Evolutionary conservation across 2,113 vertebrate species (phyloP).

Genomic region (Carollia perspicillata): DNA sequence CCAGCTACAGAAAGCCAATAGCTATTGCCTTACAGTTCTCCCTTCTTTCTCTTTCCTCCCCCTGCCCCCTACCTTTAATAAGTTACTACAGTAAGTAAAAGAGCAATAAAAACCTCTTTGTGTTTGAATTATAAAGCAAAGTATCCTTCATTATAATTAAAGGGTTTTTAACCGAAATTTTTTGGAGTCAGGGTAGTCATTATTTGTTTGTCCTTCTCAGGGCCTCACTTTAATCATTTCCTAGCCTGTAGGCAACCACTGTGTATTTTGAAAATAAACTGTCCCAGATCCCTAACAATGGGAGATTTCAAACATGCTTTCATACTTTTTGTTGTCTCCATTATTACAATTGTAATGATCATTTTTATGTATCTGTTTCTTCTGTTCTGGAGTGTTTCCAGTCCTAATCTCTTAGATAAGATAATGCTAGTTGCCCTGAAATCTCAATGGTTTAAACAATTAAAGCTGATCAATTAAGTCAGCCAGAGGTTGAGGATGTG

Average conservation of each 20-base stretch:
- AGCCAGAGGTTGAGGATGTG: not conserved
- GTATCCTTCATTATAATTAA: not conserved
- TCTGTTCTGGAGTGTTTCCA: constrained; percentile 25
- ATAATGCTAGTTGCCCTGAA: constrained; percentile 15
- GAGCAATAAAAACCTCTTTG: constrained; percentile 31
- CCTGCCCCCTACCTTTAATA: not conserved
- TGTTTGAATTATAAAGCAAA: not conserved
- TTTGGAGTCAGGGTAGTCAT: not conserved
- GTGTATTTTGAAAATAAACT: constrained; percentile 18
- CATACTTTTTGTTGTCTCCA: not conserved
- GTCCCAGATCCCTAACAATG: not conserved
- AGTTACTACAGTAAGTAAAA: not conserved
- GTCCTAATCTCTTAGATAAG: not conserved
- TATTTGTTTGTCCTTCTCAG: constrained; percentile 14
- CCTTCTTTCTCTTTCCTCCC: constrained; percentile 5
- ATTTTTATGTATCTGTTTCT: constrained; percentile 19
- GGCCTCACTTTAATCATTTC: constrained; percentile 11
- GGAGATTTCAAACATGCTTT: constrained; percentile 26
- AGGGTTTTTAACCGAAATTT: not conserved
- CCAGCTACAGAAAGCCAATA: constrained; percentile 2
- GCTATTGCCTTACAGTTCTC: not conserved
- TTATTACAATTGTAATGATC: constrained; percentile 38
- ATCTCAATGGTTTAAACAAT: constrained; percentile 39
- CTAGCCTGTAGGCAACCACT: not conserved
- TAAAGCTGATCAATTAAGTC: constrained; percentile 16